Base-by-base conservation (phyloP, 2,888 invertebrate species). In the Dusona sp. region DNA sequence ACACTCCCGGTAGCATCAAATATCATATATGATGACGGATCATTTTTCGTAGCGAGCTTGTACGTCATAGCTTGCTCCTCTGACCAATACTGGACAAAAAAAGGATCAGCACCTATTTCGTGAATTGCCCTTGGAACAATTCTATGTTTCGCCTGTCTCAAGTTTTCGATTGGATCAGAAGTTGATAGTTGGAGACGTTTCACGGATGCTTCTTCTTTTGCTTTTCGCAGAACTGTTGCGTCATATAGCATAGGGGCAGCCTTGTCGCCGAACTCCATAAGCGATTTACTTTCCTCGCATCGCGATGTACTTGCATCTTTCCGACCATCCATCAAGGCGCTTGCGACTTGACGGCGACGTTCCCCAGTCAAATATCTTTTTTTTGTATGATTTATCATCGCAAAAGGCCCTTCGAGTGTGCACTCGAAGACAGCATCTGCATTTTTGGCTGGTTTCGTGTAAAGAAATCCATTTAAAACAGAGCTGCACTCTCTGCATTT, bases 1-100 rank as follows among this genome's bases (percentile, higher is more conserved):
- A 88, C 67, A 29, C 79, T 19, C 42, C 85, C 82, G 29, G 85
- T 88, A 48, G 87, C 85, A 67, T 88, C 85, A 22, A 88, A 61
- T 0, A 82, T 57, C 25, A 88, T 8, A 42, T 81, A 54, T 8
- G 64, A 72, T 1, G 73, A 54, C 25, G 25, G 16, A 67, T 87
- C 68, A 42, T 68, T 38, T n/a, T 87, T 73, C 83, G 73, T 81
- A 11, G 61, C 68, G 3, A 33, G 19, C 48, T 54, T 82, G 51
- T 79, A 85, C n/a, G 77, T 67, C 1, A 73, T 19, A n/a, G 54
- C 48, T 51, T 85, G 83, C 38, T 80, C 85, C 45, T 82, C 54
- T 36, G 54, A 36, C 82, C 85, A 87, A 68, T 82, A 87, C 13
- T 83, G n/a, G 42, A 77, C 79, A 38, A 72, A 78, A 45, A 83